A percentile compares a stretch with the other conserved stretches of the same genome.
phyloP scores from a whole-genome alignment of 1,140 invertebrate species.

The Temnothorax longispinosus region DNA sequence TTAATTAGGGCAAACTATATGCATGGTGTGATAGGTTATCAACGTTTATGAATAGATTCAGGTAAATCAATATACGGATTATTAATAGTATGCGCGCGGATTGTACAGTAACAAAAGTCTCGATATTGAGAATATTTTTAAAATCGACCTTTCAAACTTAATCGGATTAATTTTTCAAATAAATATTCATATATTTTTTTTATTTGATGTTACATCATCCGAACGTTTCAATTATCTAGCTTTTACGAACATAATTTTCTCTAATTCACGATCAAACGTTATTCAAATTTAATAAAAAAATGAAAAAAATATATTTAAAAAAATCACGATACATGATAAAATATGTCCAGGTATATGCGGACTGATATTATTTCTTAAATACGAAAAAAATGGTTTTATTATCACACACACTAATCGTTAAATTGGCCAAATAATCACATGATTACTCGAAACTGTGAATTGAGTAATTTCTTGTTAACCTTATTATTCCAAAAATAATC shows the following conservation, averaged over 20 bases:
- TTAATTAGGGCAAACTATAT: constrained; percentile 36
- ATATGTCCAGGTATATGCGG: background rate
- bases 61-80: constrained; percentile 55
- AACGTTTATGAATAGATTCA: constrained; percentile 58
- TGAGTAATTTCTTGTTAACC: constrained; percentile 28
- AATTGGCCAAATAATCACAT: background rate
- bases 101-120: constrained; percentile 41
- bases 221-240: background rate
- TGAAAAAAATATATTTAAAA: background rate
- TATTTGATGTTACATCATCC: background rate
- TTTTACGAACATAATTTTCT: background rate
- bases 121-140: constrained; percentile 41
- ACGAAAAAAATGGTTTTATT: background rate
- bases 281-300: background rate
- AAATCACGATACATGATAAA: background rate
- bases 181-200: constrained; percentile 1
- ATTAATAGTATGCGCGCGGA: constrained; percentile 53
- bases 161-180: constrained; percentile 13
- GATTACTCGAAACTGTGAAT: background rate
- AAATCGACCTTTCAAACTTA: constrained; percentile 24
- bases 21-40: constrained; percentile 29
- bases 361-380: constrained; percentile 5
- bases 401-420: background rate
- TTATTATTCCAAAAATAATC: constrained; percentile 20
- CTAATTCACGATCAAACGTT: background rate